Conservation (phyloP, 2,113 vertebrate species). For the Merops nubicus region DNA sequence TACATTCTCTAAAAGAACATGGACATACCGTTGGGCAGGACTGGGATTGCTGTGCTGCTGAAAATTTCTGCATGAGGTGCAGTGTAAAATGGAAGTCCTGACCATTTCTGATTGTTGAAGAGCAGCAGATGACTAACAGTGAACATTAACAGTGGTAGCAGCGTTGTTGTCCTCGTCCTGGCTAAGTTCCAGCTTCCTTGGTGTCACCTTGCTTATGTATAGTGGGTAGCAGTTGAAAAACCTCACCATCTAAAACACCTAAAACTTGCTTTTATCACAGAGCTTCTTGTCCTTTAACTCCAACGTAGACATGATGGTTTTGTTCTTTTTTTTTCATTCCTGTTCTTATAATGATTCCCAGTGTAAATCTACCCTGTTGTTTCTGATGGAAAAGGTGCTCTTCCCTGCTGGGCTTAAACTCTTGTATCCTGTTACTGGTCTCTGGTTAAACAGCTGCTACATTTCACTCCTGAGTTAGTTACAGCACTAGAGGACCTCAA, state of each 20-base stretch:
- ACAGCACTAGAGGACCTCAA: background rate
- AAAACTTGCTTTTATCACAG: background rate
- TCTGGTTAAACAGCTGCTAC: slow-evolving; percentile 57
- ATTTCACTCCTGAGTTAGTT: slow-evolving; percentile 36
- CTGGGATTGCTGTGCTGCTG: background rate
- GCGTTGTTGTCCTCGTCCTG: background rate
- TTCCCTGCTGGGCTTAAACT: background rate
- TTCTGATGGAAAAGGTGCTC: slow-evolving; percentile 37
- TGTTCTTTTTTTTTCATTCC: background rate
- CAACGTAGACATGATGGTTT: background rate
- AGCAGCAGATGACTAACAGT: background rate
- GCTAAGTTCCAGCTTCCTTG: slow-evolving; percentile 6
- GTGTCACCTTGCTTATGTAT: background rate
- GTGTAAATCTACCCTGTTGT: background rate
- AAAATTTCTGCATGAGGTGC: background rate
- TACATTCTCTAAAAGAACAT: background rate
- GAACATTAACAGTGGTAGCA: background rate
- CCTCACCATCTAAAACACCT: background rate
- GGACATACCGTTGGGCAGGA: background rate
- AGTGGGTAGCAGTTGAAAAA: background rate
- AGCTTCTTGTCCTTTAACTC: background rate
- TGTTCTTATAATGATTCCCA: background rate
- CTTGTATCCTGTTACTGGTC: slow-evolving; percentile 29
- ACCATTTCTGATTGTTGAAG: background rate
- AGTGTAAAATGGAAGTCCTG: background rate